Evolutionary conservation across 2,797 vertebrate genomes (phyloP), one percentile per base, ranked within the genome.

Genomic region (Myripristis jacobus): DNA sequence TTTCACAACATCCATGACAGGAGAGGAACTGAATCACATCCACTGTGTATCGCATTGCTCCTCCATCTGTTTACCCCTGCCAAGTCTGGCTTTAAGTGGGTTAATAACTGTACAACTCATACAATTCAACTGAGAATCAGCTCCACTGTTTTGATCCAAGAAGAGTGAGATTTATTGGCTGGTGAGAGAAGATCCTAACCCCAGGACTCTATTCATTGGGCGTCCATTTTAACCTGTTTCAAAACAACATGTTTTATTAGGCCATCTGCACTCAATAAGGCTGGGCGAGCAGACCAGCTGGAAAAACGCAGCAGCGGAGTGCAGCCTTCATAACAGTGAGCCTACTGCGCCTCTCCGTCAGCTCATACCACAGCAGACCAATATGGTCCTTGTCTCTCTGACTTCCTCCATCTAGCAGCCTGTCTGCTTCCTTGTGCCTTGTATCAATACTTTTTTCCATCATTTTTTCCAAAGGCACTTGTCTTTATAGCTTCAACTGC

Each of bases 161-260:
- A 8, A 60, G 1, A 66, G 34, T 22, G 63, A 55, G 54, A 25
- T 50, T 15, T 54, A 60, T 62, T 71, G 85, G 68, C 73, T 73
- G 74, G 46, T 22, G 46, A 53, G n/a, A 25, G 25, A 73, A 44
- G 61, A 64, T 55, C 11, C 44, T 63, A 16, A 81, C 24, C 25
- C 62, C 25, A 48, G 54, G 38, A 53, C 68, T 65, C 25, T 38
- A 52, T 73, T 80, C 31, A n/a, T 9, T 25, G 31, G 60, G 25
- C 34, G 25, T 65, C 64, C 78, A 74, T 72, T 74, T 64, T 60
- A 88, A 77, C 73, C 83, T 58, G 65, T 76, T 87, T 83, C 75
- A 81, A 72, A 89, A 84, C 82, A 87, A 52, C 83, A 71, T 83
- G 78, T 85, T 87, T 80, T 77, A 81, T 80, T 70, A 71, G 75